Base-by-base conservation (phyloP, 2,797 vertebrate species). In the Enteromius thamalakanensis region DNA sequence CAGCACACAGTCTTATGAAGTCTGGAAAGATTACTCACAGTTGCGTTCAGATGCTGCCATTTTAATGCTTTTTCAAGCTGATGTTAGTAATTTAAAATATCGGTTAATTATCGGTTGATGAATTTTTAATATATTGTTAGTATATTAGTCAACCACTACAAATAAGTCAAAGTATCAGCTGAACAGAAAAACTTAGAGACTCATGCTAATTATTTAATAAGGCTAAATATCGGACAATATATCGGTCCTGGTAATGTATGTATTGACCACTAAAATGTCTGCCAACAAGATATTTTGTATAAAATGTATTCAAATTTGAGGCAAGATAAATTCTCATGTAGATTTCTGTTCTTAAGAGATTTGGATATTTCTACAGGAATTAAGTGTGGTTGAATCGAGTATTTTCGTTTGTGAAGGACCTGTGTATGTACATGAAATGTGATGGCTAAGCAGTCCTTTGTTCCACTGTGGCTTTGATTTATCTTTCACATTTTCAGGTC, bases 401-500 rank as follows among this genome's bases (percentile, higher is more conserved):
- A 15, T 62, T 62, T 62, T 62, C 60, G 17, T 12, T 64, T 29
- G 21, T 7, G 49, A 53, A 37, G 19, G 10, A 53, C 29, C 10
- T 8, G 49, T 74, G 19, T 10, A 7, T 68, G 34, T 69, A 29
- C 4, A 23, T 72, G 4, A 62, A 72, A 62, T 49, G 12, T 11
- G 42, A 62, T 23, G 11, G 40, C 26, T 34, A n/a, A 72, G 79
- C 53, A 32, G 40, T 72, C 29, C 45, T 79, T 79, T 49, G 26
- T 51, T 71, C 15, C 37, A n/a, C 51, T 47, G 65, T 49, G 53
- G 26, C 34, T 29, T 62, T 47, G 68, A 81, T 72, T 81, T 62
- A 62, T 81, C 19, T 6, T 21, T 62, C 40, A 23, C 40, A 19
- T 74, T 64, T 74, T 64, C 42, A 64, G 14, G 29, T 64, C 69